A percentile compares a stretch with the other conserved stretches of the same genome.
These are phyloP conservation scores for Opisthograptis luteolata DNA, from an alignment of 2,888 invertebrate genomes.

Conservation along the genomic window DNA sequence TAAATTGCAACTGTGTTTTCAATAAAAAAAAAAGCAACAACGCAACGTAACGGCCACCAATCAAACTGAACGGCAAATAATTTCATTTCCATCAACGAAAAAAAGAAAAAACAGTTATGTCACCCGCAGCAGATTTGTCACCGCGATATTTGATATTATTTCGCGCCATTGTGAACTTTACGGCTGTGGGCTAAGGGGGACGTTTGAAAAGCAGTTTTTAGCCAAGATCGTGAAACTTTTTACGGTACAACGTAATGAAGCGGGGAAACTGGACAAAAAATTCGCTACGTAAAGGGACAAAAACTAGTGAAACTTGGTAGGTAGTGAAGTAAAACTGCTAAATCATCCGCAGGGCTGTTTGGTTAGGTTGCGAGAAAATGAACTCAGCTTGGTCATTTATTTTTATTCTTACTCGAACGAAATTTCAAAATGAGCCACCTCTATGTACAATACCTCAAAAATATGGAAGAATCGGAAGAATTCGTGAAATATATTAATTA, in stretches of 20 bases:
- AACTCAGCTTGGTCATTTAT: conserved; percentile 8
- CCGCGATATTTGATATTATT: neutral
- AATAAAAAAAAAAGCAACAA: conserved; percentile 29
- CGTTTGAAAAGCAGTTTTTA: conserved; percentile 14
- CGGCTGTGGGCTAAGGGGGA: conserved; percentile 1
- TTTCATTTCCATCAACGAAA: conserved; percentile 30
- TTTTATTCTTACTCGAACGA: no score
- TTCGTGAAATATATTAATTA: no score
- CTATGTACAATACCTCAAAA: no score
- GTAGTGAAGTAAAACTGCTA: conserved; percentile 36
- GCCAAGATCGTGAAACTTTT: conserved; percentile 16
- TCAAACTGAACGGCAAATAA: conserved; percentile 36
- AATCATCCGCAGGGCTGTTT: conserved; percentile 30
- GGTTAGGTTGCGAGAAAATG: conserved; percentile 18
- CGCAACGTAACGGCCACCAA: conserved; percentile 29
- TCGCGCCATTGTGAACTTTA: conserved; percentile 13
- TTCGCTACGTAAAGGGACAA: conserved; percentile 24
- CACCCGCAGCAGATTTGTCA: conserved; percentile 2
- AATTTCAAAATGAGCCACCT: no score
- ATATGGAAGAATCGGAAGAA: no score
- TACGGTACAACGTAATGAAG: conserved; percentile 35
- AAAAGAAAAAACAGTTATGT: conserved; percentile 24
- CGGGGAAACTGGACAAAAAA: conserved; percentile 33
- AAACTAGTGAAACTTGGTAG: conserved; percentile 36
- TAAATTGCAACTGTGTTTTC: conserved; percentile 10